Conservation (phyloP, 2,888 invertebrate species). For the Drosophila pseudotakahashii region DNA sequence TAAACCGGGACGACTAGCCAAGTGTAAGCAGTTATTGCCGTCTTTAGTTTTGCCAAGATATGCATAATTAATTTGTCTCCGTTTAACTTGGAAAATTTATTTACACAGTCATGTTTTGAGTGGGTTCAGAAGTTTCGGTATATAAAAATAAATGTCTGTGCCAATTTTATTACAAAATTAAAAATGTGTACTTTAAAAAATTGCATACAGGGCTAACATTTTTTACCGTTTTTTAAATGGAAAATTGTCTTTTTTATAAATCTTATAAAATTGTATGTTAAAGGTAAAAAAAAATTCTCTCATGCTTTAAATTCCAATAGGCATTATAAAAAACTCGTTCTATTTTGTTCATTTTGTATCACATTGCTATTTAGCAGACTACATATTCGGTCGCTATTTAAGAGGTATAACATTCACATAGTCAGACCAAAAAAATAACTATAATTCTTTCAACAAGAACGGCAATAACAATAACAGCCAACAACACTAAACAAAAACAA, state of each 20-base stretch:
- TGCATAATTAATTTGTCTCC: slow-evolving; percentile 47
- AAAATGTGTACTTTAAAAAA: no score
- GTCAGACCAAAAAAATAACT: slow-evolving; percentile 6
- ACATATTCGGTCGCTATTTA: background rate
- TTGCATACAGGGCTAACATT: no score
- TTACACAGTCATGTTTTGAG: background rate
- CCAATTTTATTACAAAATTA: no score
- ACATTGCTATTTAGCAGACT: background rate
- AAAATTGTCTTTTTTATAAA: no score
- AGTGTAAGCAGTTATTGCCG: slow-evolving; percentile 55
- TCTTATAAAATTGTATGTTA: no score
- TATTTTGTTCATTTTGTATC: background rate
- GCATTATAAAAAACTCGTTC: background rate
- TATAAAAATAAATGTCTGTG: no score
- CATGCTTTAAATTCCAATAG: background rate
- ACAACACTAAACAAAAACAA: slow-evolving; percentile 4
- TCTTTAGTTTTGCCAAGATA: slow-evolving; percentile 56
- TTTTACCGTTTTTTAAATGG: no score
- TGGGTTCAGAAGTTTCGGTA: no score
- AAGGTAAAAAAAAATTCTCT: no score
- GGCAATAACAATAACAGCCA: slow-evolving; percentile 11
- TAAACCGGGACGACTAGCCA: slow-evolving; percentile 21
- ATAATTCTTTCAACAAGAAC: slow-evolving; percentile 5
- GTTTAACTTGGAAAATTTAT: background rate
- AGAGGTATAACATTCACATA: background rate